phyloP scores from a whole-genome alignment of 2,113 vertebrate species.

The Clarias magur region DNA sequence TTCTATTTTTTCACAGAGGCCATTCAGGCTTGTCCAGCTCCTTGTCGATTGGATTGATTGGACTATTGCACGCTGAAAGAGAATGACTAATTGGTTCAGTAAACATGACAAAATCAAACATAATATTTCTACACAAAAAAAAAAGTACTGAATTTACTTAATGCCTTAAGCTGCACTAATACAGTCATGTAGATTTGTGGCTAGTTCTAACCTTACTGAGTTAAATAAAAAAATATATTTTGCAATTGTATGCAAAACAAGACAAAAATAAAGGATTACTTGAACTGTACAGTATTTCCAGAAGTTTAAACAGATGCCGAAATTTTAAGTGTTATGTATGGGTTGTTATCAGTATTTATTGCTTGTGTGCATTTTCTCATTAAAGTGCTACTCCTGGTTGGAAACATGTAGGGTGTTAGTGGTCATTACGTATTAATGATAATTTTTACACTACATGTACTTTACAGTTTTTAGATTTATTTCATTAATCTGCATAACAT shows the following conservation, averaged over 20 bases:
- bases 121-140: background rate
- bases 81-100: background rate
- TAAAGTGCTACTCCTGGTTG: background rate
- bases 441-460: background rate
- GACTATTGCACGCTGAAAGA: background rate
- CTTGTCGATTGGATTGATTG: background rate
- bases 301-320: background rate
- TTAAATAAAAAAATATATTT: background rate
- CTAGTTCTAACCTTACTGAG: background rate
- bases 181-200: background rate
- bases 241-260: background rate
- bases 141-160: background rate
- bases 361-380: background rate
- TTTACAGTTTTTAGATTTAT: background rate
- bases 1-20: background rate
- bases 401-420: background rate
- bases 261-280: background rate
- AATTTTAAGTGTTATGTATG: background rate
- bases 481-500: background rate
- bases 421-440: background rate
- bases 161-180: background rate
- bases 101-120: background rate
- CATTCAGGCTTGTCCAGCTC: background rate
- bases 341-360: background rate
- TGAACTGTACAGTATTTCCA: background rate